Evolutionary conservation across 2,888 invertebrate species (phyloP), one percentile per base, ranked within the genome.

Genomic region (Exephanes ischioxanthus): DNA sequence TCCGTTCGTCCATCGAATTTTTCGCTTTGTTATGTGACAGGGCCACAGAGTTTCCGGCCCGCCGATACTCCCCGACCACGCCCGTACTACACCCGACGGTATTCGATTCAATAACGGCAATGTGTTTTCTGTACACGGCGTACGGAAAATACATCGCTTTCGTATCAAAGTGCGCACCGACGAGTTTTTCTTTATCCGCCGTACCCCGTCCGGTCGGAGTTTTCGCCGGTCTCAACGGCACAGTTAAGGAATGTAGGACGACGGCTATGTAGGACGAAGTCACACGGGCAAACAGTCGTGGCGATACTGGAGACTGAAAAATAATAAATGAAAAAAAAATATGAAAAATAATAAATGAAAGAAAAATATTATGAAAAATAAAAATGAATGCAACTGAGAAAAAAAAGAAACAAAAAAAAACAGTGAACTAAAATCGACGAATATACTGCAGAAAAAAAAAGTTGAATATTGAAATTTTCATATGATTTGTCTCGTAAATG

Each of bases 11-110:
- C 58, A 58, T 58, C 58, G 58, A 58, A 58, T 58, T 58, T 58
- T 58, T 58, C 22, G 22, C 58, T 58, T 58, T 58, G 58, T 58
- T 58, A 26, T 58, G 58, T 58, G 58, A 58, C 58, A 58, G 26
- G 11, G 22, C 58, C 22, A 58, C 55, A 9, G 22, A 26, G 19
- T 9, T 58, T 11, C 58, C 11, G 58, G 26, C 22, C 58, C 14
- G 9, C 11, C 26, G 58, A 58, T 22, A 7, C 58, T 58, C 14
- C 58, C 4, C 58, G 26, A 19, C 58, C 22, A 58, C 11, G 26
- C 58, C 45, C 11, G 58, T 14, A 58, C 26, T 58, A 58, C 58
- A 11, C 14, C 45, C 22, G 4, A 58, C 22, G 26, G 58, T 58
- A 22, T 58, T 58, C 58, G 58, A 58, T 58, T 58, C 58, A 19